phyloP scores from a whole-genome alignment of 2,888 invertebrate species.

The Hirtodrosophila confusa region DNA sequence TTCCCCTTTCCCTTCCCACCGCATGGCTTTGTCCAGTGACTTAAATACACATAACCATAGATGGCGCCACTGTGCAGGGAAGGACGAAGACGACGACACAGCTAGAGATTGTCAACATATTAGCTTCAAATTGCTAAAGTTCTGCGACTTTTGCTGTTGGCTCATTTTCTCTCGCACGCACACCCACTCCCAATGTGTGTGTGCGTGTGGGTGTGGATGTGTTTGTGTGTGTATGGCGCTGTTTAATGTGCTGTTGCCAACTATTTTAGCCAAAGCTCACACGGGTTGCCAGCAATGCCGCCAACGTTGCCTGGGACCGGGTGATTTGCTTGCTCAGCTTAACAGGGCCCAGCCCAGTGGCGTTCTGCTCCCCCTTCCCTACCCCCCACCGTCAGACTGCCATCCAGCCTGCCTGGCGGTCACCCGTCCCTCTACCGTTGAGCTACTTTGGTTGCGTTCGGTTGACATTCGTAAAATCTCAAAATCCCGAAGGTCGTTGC shows the following conservation, averaged over 20 bases:
- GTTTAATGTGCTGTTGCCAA: conserved; percentile 82
- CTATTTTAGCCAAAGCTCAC: conserved; percentile 80
- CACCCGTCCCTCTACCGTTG: conserved; percentile 32
- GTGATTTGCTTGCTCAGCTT: conserved; percentile 77
- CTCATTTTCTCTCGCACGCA: conserved; percentile 68
- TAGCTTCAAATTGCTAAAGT: conserved; percentile 79
- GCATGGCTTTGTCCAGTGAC: conserved; percentile 65
- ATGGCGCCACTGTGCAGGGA: conserved; percentile 59
- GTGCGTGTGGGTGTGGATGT: conserved; percentile 2
- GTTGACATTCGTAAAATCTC: conserved; percentile 84
- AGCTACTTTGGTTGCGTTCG: conserved; percentile 75
- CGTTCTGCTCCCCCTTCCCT: conserved; percentile 9
- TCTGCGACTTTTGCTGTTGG: conserved; percentile 76
- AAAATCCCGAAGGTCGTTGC: conserved; percentile 85
- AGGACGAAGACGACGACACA: conserved; percentile 20
- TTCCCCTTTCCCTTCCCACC: neutral
- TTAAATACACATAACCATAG: conserved; percentile 76
- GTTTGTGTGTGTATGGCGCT: conserved; percentile 39
- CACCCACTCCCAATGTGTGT: conserved; percentile 23
- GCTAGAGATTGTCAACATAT: conserved; percentile 79
- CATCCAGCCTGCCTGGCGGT: conserved; percentile 13
- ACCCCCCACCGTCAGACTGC: neutral
- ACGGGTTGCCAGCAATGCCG: conserved; percentile 66
- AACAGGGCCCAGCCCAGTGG: conserved; percentile 48
- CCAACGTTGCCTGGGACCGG: conserved; percentile 56